phyloP scores from a whole-genome alignment of 2,797 vertebrate species.

The Eidolon dupreanum region DNA sequence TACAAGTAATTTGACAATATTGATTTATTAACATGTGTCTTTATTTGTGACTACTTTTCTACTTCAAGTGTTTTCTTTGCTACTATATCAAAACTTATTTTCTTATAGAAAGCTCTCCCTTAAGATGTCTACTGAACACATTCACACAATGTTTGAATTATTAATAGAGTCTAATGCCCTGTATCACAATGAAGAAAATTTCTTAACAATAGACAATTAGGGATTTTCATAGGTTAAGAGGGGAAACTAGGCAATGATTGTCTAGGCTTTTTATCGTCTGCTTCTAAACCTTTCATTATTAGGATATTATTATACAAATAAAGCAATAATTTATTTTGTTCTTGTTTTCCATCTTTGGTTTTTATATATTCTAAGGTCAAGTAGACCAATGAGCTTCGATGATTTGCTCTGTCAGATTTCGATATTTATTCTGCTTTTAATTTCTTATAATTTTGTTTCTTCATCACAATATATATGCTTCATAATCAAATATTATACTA shows the following conservation, averaged over 20 bases:
- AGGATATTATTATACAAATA: not conserved
- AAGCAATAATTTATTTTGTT: not conserved
- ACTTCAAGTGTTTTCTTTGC: not conserved
- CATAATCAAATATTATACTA: not conserved
- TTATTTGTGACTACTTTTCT: not conserved
- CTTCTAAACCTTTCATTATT: not conserved
- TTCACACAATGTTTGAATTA: not conserved
- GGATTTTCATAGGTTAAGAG: not conserved
- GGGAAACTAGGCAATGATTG: not conserved
- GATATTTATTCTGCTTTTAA: not conserved
- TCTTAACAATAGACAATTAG: not conserved
- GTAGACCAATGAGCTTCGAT: not conserved
- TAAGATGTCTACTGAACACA: not conserved
- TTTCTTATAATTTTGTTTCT: not conserved
- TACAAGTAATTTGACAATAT: not conserved
- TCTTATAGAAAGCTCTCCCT: not conserved
- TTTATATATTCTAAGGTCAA: not conserved
- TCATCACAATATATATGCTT: not conserved
- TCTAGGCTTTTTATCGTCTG: not conserved
- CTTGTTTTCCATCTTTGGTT: not conserved
- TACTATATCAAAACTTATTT: not conserved
- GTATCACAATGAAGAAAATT: slow-evolving; percentile 16
- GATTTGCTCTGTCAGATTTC: not conserved
- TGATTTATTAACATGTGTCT: not conserved
- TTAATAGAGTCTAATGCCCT: not conserved